These are phyloP conservation scores for Lamellibrachia columna DNA, from an alignment of 2,888 invertebrate species.

Conservation along the genomic window DNA sequence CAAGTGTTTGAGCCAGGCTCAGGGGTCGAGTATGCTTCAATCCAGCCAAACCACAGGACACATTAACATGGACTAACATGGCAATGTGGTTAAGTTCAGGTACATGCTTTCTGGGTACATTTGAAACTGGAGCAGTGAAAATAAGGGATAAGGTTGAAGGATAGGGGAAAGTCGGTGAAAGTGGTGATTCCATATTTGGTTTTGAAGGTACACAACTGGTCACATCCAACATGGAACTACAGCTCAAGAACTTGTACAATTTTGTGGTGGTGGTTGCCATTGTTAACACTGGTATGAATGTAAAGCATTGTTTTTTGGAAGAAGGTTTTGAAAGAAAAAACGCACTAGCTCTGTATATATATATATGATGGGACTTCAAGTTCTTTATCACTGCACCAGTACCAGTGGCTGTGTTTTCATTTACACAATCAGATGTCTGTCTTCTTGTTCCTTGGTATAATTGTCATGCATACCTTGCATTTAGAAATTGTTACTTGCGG, in stretches of 20 bases:
- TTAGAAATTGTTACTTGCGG: background rate
- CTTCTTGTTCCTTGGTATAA: background rate
- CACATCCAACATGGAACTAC: background rate
- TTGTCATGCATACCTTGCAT: background rate
- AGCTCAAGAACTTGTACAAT: background rate
- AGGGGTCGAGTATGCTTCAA: slow-evolving; percentile 30
- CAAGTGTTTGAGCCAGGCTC: slow-evolving; percentile 32
- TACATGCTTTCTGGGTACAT: background rate
- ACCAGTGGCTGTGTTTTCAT: background rate
- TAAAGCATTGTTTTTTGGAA: background rate
- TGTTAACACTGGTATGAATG: background rate
- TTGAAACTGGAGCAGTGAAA: background rate
- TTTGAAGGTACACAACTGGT: background rate
- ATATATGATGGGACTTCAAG: too few species aligned
- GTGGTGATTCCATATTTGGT: background rate
- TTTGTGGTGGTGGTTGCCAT: background rate
- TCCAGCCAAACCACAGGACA: slow-evolving; percentile 22
- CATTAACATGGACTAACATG: slow-evolving; percentile 43
- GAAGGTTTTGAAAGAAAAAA: too few species aligned
- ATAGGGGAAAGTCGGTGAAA: background rate
- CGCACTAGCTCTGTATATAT: too few species aligned
- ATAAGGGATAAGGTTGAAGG: background rate
- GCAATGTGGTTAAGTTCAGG: background rate
- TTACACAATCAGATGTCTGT: background rate
- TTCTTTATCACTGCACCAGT: background rate